Percentiles rank a stretch among this genome's conserved stretches.
These are phyloP conservation scores for Trichoplusia ni DNA, from an alignment of 1,140 invertebrate species.

Conservation along the genomic window DNA sequence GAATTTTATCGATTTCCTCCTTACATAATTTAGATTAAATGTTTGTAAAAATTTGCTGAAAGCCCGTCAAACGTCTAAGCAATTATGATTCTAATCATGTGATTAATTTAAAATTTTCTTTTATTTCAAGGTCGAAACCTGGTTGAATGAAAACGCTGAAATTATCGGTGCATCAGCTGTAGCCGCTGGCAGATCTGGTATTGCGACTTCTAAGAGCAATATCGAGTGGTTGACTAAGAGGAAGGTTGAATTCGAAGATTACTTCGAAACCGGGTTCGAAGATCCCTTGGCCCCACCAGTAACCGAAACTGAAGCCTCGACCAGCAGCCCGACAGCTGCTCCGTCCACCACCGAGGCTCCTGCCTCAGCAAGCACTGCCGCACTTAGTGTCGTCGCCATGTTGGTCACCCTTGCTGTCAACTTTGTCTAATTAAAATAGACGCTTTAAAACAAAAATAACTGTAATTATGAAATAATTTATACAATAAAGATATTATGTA, in stretches of 20 bases:
- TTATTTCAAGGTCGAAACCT: slow-evolving; percentile 54
- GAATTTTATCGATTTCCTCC: too few species aligned
- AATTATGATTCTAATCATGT: too few species aligned
- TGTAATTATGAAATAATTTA: too few species aligned
- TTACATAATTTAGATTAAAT: too few species aligned
- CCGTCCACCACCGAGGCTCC: slow-evolving; percentile 16
- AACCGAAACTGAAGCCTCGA: neutral
- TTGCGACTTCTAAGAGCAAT: slow-evolving; percentile 47
- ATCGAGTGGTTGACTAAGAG: slow-evolving; percentile 54
- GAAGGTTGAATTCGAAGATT: slow-evolving; percentile 49
- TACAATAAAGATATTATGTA: too few species aligned
- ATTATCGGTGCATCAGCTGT: slow-evolving; percentile 45
- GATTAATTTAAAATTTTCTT: neutral
- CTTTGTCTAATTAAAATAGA: too few species aligned
- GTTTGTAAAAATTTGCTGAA: too few species aligned
- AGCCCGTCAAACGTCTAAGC: too few species aligned
- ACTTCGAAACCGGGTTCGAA: slow-evolving; percentile 63
- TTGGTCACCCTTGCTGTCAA: too few species aligned
- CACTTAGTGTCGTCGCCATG: too few species aligned
- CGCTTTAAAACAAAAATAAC: too few species aligned
- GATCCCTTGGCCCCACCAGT: slow-evolving; percentile 29
- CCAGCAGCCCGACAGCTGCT: neutral
- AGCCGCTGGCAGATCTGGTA: slow-evolving; percentile 46
- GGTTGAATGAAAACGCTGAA: slow-evolving; percentile 50
- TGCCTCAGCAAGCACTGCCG: too few species aligned